phyloP scores from a whole-genome alignment of 2,797 vertebrate species.

The Morelia viridis region DNA sequence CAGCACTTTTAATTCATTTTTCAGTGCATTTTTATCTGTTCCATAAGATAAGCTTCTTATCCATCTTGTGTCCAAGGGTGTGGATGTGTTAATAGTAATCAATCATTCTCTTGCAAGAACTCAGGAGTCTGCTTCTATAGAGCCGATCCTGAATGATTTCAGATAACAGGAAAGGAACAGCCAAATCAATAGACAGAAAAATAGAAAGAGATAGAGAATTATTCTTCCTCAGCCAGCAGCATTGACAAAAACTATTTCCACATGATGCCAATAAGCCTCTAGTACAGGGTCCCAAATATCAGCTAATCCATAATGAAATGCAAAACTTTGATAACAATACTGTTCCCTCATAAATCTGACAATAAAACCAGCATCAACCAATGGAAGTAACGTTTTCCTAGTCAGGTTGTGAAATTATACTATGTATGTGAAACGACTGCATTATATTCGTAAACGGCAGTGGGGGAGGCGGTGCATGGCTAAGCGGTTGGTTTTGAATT shows the following conservation, averaged over 20 bases:
- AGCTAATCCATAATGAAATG: conserved; percentile 35
- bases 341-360: conserved; percentile 39
- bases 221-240: background rate
- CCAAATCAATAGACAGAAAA: background rate
- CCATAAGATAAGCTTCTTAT: background rate
- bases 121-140: background rate
- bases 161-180: background rate
- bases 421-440: background rate
- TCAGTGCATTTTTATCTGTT: background rate
- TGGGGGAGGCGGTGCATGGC: background rate
- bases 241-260: background rate
- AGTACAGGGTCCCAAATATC: background rate
- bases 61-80: background rate
- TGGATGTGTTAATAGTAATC: background rate
- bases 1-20: background rate
- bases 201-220: background rate
- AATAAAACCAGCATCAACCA: conserved; percentile 10
- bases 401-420: conserved; percentile 5
- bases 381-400: background rate
- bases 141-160: background rate
- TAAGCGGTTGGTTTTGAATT: background rate
- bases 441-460: background rate
- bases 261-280: conserved; percentile 10
- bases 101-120: background rate
- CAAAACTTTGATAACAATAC: conserved; percentile 4